These are phyloP conservation scores for Lamprotornis superbus DNA, from an alignment of 2,113 vertebrate genomes.

Conservation along the genomic window DNA sequence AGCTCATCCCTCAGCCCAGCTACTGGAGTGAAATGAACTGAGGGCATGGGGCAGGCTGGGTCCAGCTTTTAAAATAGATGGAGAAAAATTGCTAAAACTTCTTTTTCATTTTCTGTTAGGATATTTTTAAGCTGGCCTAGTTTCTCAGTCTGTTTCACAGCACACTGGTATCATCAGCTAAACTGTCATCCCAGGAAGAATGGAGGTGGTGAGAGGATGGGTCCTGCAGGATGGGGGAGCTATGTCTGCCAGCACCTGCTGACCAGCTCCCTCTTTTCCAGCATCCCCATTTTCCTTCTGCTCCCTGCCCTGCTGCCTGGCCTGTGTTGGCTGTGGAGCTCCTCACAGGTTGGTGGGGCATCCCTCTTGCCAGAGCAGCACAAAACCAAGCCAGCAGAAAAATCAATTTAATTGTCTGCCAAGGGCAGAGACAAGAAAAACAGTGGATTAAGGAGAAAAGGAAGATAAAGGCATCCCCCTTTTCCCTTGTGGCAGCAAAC, in stretches of 20 bases:
- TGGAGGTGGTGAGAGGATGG: rapidly evolving
- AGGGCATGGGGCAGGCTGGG: too few relatives aligned
- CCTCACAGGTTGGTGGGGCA: rapidly evolving
- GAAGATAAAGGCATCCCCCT: background rate
- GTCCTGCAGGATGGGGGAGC: background rate
- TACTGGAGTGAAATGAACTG: background rate
- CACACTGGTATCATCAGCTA: background rate
- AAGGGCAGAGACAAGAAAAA: background rate
- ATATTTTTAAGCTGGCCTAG: conserved; percentile 43
- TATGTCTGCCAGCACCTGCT: rapidly evolving
- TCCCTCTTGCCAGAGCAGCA: background rate
- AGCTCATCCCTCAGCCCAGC: background rate
- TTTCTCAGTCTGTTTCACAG: background rate
- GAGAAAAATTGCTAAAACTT: background rate
- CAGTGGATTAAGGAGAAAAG: background rate
- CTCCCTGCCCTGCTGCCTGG: background rate
- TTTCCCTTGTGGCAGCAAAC: background rate
- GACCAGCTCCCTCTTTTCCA: background rate
- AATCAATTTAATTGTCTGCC: background rate
- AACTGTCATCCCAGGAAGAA: background rate
- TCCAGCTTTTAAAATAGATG: background rate
- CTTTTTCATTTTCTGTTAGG: background rate
- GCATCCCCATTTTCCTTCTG: background rate
- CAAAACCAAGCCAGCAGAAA: background rate
- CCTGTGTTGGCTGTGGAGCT: background rate